phyloP scores from a whole-genome alignment of 1,140 invertebrate species.

The Capitella teleta region DNA sequence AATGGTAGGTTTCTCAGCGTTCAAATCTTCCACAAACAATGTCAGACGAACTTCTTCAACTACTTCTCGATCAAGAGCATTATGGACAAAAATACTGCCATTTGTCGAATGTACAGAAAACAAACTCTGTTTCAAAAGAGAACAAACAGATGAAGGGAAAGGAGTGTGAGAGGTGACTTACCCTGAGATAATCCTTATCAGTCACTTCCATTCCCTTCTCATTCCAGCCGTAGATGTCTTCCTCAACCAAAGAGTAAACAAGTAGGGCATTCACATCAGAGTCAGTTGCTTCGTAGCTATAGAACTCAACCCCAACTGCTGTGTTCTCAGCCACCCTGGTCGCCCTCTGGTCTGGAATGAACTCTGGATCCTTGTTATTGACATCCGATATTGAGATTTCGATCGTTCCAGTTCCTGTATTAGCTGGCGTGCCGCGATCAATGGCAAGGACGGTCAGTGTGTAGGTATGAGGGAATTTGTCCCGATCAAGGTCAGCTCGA shows the following conservation, averaged over 20 bases:
- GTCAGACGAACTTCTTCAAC: conserved; percentile 66
- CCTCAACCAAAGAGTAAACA: neutral
- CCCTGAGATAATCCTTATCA: neutral
- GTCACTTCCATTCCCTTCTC: neutral
- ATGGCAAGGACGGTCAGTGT: conserved; percentile 54
- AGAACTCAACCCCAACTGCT: neutral
- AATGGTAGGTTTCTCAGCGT: conserved; percentile 56
- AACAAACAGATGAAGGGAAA: neutral
- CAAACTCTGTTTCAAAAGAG: conserved; percentile 17
- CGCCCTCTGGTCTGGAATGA: conserved; percentile 39
- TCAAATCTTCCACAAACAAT: conserved; percentile 68
- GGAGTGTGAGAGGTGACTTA: neutral
- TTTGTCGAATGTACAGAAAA: conserved; percentile 26
- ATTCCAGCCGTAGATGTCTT: neutral
- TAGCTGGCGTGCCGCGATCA: conserved; percentile 57
- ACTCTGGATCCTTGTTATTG: conserved; percentile 75
- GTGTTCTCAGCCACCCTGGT: neutral
- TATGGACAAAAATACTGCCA: conserved; percentile 3
- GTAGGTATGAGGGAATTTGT: conserved; percentile 58
- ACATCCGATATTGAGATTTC: conserved; percentile 79
- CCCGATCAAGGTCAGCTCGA: conserved; percentile 76
- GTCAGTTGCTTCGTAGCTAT: neutral
- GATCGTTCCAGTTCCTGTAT: conserved; percentile 55
- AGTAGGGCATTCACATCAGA: neutral
- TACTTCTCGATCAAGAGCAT: conserved; percentile 65